Evolutionary conservation across 2,888 invertebrate genomes (phyloP).

Genomic region (Sinelater perroti): DNA sequence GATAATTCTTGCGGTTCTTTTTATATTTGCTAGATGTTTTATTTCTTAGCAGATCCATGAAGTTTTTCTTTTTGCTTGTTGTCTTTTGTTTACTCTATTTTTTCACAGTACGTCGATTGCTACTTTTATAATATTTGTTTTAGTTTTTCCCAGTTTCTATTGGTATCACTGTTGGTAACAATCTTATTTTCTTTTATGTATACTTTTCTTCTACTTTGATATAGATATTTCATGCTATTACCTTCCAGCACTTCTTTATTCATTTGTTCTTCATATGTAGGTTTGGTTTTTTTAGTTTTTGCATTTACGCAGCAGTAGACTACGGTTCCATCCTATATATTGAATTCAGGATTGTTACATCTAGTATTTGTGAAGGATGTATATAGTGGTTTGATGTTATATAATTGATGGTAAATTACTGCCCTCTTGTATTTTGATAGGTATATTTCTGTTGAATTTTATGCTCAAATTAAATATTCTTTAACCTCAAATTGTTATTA

Average conservation of each 20-base stretch:
- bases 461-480: neutral
- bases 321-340: neutral
- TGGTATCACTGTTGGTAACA: neutral
- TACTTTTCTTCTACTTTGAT: neutral
- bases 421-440: neutral
- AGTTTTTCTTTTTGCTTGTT: neutral
- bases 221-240: neutral
- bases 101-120: neutral
- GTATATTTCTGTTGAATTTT: neutral
- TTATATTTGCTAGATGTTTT: neutral
- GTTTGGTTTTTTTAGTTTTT: neutral
- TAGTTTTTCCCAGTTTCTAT: neutral
- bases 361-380: neutral
- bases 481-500: neutral
- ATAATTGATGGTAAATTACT: neutral
- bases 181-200: neutral
- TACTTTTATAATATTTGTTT: neutral
- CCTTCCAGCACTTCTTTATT: neutral
- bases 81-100: neutral
- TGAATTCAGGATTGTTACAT: neutral
- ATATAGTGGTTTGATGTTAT: neutral
- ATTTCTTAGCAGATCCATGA: neutral
- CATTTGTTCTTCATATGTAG: neutral
- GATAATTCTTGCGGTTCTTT: neutral
- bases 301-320: neutral